These are phyloP conservation scores for Euglossa dilemma DNA, from an alignment of 1,140 invertebrate species.

Conservation along the genomic window DNA sequence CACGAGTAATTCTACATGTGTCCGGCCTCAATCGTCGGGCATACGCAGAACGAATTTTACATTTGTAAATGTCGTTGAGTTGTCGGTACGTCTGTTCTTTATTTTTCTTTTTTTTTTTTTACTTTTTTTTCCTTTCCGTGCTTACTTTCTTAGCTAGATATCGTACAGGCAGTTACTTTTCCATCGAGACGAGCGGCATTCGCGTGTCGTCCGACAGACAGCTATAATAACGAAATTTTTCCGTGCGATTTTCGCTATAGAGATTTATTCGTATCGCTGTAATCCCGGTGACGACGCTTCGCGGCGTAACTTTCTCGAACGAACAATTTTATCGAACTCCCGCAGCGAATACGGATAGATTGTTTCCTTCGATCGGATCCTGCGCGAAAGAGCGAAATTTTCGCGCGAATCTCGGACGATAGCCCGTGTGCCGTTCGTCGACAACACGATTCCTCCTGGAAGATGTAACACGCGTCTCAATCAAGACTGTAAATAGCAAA, in stretches of 20 bases:
- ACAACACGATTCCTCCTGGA: constrained; percentile 38
- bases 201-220: not conserved
- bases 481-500: constrained; percentile 66
- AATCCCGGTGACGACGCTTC: too few species aligned
- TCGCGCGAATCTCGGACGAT: not conserved
- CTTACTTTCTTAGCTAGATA: constrained; percentile 32
- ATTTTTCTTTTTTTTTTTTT: constrained; percentile 16
- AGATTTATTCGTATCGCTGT: not conserved
- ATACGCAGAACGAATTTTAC: constrained; percentile 43
- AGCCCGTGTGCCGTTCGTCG: constrained; percentile 16
- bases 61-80: constrained; percentile 45
- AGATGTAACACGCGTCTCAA: constrained; percentile 41
- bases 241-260: not conserved
- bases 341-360: too few species aligned
- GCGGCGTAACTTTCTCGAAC: too few species aligned
- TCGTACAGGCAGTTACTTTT: constrained; percentile 41
- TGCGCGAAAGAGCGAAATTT: not conserved
- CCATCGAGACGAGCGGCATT: not conserved
- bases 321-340: too few species aligned
- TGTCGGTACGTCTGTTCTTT: constrained; percentile 42
- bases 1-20: constrained; percentile 39
- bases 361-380: too few species aligned
- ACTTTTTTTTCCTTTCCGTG: constrained; percentile 1
- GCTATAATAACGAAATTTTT: not conserved
- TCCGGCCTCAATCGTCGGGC: constrained; percentile 21